A percentile compares a stretch with the other conserved stretches of the same genome.
Evolutionary conservation across 2,797 vertebrate genomes (phyloP).

Genomic region (Iguana delicatissima): DNA sequence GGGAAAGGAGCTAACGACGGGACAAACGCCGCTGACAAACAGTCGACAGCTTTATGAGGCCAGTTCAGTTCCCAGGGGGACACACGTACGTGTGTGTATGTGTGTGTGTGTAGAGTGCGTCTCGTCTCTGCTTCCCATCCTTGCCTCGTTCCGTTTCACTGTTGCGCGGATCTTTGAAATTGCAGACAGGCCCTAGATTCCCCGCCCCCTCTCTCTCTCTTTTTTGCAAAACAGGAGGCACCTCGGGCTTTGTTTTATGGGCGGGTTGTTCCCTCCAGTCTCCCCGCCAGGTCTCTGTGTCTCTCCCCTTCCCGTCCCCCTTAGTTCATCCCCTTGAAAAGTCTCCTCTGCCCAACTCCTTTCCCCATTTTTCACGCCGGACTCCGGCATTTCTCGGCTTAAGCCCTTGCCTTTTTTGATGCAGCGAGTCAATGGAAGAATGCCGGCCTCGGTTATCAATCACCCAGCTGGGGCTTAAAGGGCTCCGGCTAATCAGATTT

Average conservation of each 20-base stretch:
- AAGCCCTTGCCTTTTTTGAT: slow-evolving; percentile 77
- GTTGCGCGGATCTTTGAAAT: background rate
- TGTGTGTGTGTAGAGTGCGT: background rate
- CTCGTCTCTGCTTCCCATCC: background rate
- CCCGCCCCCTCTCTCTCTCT: too few relatives aligned
- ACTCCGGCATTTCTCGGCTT: slow-evolving; percentile 59
- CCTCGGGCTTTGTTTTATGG: slow-evolving; percentile 57
- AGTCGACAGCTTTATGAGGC: slow-evolving; percentile 73
- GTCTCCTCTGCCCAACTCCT: slow-evolving; percentile 72
- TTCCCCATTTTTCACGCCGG: slow-evolving; percentile 70
- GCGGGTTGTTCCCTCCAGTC: slow-evolving; percentile 15
- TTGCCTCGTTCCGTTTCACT: background rate
- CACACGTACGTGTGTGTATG: too few relatives aligned
- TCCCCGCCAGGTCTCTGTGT: background rate
- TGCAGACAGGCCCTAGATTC: background rate
- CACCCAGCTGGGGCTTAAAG: slow-evolving; percentile 86
- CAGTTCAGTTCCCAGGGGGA: slow-evolving; percentile 38
- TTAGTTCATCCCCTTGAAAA: slow-evolving; percentile 62
- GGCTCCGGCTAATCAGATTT: slow-evolving; percentile 86
- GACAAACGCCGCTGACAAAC: slow-evolving; percentile 66
- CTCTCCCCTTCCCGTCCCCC: background rate
- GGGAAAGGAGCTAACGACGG: slow-evolving; percentile 57
- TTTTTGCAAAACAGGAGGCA: slow-evolving; percentile 43
- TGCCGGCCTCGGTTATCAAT: slow-evolving; percentile 86
- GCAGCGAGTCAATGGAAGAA: slow-evolving; percentile 83